Evolutionary conservation across 1,140 invertebrate genomes (phyloP).

Genomic region (Hydropsyche tenuis): DNA sequence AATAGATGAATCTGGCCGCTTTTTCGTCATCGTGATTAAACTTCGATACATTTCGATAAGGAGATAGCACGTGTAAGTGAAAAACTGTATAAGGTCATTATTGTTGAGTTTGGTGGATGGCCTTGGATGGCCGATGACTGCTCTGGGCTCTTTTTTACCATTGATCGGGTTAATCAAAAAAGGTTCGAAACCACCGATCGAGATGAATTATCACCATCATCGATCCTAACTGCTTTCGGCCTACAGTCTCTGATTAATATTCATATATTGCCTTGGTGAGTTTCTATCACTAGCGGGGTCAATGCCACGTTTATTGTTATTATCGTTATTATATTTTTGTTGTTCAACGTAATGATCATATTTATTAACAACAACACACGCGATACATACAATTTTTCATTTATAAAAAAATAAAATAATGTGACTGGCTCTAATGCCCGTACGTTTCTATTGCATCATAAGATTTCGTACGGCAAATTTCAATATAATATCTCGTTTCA

Average conservation of each 20-base stretch:
- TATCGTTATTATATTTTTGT: slow-evolving; percentile 21
- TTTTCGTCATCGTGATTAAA: too few relatives aligned
- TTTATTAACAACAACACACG: slow-evolving; percentile 15
- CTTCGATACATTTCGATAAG: too few relatives aligned
- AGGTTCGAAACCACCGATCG: slow-evolving; percentile 17
- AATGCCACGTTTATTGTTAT: slow-evolving; percentile 18
- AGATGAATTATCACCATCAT: slow-evolving; percentile 17
- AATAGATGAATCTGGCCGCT: too few relatives aligned
- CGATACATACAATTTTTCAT: not conserved
- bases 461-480: too few relatives aligned
- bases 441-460: too few relatives aligned
- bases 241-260: slow-evolving; percentile 16
- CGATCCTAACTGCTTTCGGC: slow-evolving; percentile 12
- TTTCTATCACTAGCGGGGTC: slow-evolving; percentile 7
- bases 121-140: not conserved
- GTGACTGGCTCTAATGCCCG: too few relatives aligned
- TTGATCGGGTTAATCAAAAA: slow-evolving; percentile 14
- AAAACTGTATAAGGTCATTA: not conserved
- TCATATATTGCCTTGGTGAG: slow-evolving; percentile 9
- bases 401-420: not conserved
- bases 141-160: not conserved
- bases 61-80: not conserved
- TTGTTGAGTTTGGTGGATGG: not conserved
- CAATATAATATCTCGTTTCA: too few relatives aligned
- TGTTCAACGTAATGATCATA: slow-evolving; percentile 11